Percentiles rank a stretch among this genome's conserved stretches.
Conservation (phyloP, 1,140 invertebrate genomes). For the Mycetomoellerius zeteki region DNA sequence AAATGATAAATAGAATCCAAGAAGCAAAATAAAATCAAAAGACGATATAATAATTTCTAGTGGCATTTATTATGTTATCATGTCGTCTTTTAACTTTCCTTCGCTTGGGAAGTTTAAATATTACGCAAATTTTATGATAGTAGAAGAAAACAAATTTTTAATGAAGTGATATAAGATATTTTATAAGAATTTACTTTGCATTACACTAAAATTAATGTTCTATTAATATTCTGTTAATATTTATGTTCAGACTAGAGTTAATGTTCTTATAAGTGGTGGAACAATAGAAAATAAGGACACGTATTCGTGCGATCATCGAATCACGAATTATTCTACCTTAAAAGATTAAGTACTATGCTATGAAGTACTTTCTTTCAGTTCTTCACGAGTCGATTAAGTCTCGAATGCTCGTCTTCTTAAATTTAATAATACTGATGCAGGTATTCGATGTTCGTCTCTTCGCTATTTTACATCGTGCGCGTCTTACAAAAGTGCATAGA, state of each 20-base stretch:
- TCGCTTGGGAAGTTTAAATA: not conserved
- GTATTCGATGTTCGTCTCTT: conserved; percentile 76
- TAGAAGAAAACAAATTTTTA: not conserved
- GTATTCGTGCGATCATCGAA: conserved; percentile 41
- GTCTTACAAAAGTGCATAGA: conserved; percentile 43
- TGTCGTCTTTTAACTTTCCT: not conserved
- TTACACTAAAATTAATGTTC: conserved; percentile 23
- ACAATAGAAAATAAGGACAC: not conserved
- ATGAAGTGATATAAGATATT: not conserved
- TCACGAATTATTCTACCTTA: conserved; percentile 62
- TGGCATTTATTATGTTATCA: not conserved
- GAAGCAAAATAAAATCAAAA: not conserved
- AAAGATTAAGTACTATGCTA: conserved; percentile 66
- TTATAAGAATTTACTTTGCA: not conserved
- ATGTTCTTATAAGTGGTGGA: not conserved
- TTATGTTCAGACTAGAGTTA: not conserved
- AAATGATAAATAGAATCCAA: conserved; percentile 8
- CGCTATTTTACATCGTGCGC: conserved; percentile 13
- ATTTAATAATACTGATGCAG: conserved; percentile 81
- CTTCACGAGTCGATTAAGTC: conserved; percentile 69
- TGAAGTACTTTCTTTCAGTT: conserved; percentile 27
- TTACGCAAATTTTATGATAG: not conserved
- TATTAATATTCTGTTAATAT: not conserved
- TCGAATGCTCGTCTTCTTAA: conserved; percentile 61
- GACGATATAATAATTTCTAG: not conserved